These are phyloP conservation scores for Falco naumanni DNA, from an alignment of 2,797 vertebrate genomes.

Conservation along the genomic window DNA sequence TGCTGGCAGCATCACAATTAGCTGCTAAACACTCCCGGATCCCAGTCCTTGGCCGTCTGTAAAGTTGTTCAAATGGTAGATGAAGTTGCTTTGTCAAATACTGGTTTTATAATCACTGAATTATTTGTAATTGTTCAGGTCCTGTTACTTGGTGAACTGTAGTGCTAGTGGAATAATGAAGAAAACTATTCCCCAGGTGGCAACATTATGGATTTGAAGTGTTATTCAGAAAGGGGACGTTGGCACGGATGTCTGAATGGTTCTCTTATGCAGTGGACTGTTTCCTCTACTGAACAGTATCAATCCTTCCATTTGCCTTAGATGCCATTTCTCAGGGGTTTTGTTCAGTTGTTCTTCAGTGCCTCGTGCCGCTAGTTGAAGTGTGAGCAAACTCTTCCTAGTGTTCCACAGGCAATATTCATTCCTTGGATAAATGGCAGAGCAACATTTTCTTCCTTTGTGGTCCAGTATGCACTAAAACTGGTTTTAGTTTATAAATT, in stretches of 20 bases:
- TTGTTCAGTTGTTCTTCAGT: not conserved
- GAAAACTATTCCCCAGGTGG: not conserved
- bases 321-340: not conserved
- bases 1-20: not conserved
- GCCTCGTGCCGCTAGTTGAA: not conserved
- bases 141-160: not conserved
- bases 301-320: not conserved
- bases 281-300: not conserved
- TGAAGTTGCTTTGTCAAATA: not conserved
- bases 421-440: not conserved
- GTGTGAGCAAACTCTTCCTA: not conserved
- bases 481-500: not conserved
- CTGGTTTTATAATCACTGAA: not conserved
- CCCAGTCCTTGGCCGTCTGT: not conserved
- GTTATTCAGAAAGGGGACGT: not conserved
- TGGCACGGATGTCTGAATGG: not conserved
- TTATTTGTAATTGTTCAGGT: not conserved
- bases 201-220: not conserved
- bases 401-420: not conserved
- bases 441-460: not conserved
- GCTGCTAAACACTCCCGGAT: not conserved
- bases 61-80: not conserved
- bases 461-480: not conserved
- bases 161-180: not conserved
- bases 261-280: not conserved